Evolutionary conservation across 1,140 invertebrate species (phyloP).

Genomic region (Aphelinus atriplicis): DNA sequence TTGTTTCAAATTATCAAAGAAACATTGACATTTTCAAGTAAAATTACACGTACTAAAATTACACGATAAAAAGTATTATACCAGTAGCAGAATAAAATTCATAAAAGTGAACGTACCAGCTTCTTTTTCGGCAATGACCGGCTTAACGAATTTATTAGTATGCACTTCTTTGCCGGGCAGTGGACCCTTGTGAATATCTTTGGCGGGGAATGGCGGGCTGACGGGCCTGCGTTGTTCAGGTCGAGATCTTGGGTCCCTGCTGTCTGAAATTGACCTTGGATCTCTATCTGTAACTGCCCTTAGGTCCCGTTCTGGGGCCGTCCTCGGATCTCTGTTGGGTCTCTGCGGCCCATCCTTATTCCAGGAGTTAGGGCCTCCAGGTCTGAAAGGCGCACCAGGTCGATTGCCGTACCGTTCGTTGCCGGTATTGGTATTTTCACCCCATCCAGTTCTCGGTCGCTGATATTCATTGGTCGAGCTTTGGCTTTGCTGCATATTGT

Average conservation of each 20-base stretch:
- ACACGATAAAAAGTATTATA: too few relatives aligned
- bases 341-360: constrained; percentile 17
- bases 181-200: constrained; percentile 13
- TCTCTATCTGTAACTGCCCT: constrained; percentile 1
- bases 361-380: constrained; percentile 21
- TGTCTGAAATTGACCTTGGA: constrained; percentile 9
- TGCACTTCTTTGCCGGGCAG: constrained; percentile 31
- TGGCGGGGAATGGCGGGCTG: background rate
- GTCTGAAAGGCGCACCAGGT: constrained; percentile 2
- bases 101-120: background rate
- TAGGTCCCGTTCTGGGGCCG: background rate
- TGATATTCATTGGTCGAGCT: background rate
- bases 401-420: background rate
- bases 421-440: background rate
- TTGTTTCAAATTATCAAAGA: too few relatives aligned
- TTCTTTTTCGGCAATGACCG: constrained; percentile 28
- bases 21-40: too few relatives aligned
- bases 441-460: background rate
- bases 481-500: constrained; percentile 5
- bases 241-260: constrained; percentile 18
- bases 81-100: background rate
- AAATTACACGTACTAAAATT: too few relatives aligned
- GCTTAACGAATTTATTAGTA: constrained; percentile 21
- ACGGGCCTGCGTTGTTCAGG: background rate
- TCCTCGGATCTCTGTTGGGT: constrained; percentile 10